phyloP scores from a whole-genome alignment of 2,113 vertebrate species.

The Irena cyanogastra region DNA sequence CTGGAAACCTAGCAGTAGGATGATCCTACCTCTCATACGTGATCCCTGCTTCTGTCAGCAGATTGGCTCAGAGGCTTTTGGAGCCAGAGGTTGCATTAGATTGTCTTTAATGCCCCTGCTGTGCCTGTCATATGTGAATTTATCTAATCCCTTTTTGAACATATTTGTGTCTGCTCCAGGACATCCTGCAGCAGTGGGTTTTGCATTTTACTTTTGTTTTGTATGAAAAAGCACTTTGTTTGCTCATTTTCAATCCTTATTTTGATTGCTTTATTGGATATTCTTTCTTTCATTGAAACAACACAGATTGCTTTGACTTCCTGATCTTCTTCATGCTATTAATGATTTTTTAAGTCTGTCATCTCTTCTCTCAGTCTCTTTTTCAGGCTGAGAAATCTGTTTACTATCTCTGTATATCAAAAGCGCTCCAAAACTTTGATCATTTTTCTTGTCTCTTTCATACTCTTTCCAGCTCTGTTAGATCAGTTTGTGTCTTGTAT shows the following conservation, averaged over 20 bases:
- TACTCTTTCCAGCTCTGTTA: background rate
- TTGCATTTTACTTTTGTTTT: background rate
- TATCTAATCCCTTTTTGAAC: slow-evolving; percentile 9
- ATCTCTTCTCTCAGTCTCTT: background rate
- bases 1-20: background rate
- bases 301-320: background rate
- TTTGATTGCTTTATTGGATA: background rate
- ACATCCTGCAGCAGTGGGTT: background rate
- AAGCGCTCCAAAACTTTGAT: background rate
- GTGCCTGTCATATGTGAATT: background rate
- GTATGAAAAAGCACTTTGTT: background rate
- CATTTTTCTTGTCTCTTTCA: background rate
- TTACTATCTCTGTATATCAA: background rate
- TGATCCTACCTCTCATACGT: background rate
- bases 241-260: background rate
- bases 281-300: background rate
- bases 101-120: slow-evolving; percentile 12
- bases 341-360: background rate
- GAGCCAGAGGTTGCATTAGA: slow-evolving; percentile 9
- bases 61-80: background rate
- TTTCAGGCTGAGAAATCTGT: background rate
- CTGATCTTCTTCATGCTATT: background rate
- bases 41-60: background rate
- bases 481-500: background rate
- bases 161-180: background rate